phyloP scores from a whole-genome alignment of 2,888 invertebrate species.

The Parnassius smintheus region DNA sequence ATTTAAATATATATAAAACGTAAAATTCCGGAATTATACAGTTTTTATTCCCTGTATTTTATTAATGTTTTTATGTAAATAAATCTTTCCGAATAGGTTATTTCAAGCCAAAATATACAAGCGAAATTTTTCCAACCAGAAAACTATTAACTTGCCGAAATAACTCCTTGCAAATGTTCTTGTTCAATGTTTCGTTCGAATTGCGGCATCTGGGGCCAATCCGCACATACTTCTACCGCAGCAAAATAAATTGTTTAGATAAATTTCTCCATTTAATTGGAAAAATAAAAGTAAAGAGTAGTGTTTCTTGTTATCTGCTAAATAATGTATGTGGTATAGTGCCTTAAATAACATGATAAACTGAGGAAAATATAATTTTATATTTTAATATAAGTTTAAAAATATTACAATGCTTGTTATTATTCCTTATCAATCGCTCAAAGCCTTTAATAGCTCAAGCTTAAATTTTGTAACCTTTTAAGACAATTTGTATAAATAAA shows the following conservation, averaged over 20 bases:
- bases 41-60: no score
- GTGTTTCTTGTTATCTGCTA: no score
- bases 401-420: no score
- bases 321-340: no score
- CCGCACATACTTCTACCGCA: slow-evolving; percentile 66
- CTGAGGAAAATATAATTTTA: no score
- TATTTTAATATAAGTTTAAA: no score
- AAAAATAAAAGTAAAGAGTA: neutral
- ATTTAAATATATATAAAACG: neutral
- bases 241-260: slow-evolving; percentile 60
- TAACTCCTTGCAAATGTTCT: slow-evolving; percentile 24
- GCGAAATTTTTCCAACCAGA: slow-evolving; percentile 9
- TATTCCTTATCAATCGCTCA: no score
- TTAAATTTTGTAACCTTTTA: no score
- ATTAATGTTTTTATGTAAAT: no score
- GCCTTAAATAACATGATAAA: no score
- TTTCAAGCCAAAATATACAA: neutral
- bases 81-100: neutral
- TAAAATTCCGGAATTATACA: neutral
- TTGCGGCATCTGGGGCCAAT: slow-evolving; percentile 38
- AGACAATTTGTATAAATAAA: no score
- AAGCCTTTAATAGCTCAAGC: no score
- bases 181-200: slow-evolving; percentile 21
- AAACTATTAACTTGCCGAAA: slow-evolving; percentile 19
- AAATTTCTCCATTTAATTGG: slow-evolving; percentile 43